Percentiles rank a stretch among this genome's conserved stretches.
Conservation (phyloP, 2,797 vertebrate species). For the Merluccius polli region DNA sequence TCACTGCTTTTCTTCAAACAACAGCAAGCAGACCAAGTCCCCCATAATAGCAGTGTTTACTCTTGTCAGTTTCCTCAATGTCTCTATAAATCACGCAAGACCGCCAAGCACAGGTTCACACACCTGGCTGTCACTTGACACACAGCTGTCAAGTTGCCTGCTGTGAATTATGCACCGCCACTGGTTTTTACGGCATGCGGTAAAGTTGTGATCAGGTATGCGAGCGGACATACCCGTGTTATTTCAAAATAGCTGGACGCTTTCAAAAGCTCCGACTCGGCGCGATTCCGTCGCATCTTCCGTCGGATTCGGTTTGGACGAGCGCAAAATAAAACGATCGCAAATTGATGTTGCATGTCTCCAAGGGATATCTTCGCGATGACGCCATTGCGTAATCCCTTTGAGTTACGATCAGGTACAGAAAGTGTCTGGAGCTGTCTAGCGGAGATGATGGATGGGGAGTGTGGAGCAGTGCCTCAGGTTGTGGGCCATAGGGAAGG, state of each 20-base stretch:
- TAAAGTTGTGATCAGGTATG: conserved; percentile 43
- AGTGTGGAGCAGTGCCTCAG: not conserved
- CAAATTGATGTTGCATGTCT: not conserved
- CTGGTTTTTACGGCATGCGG: conserved; percentile 33
- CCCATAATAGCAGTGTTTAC: not conserved
- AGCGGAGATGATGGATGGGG: conserved; percentile 6
- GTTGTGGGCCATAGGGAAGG: not conserved
- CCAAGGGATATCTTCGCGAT: no score
- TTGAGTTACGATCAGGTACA: not conserved
- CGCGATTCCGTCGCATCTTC: not conserved
- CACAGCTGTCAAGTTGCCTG: conserved; percentile 49
- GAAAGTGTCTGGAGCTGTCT: conserved; percentile 3
- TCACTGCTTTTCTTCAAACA: not conserved
- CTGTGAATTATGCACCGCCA: conserved; percentile 45
- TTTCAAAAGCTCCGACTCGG: not conserved
- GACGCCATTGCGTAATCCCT: not conserved
- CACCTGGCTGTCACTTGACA: conserved; percentile 64
- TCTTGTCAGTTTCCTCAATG: not conserved
- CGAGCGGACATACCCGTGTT: conserved; percentile 7
- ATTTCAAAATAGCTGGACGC: conserved; percentile 23
- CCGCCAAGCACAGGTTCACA: conserved; percentile 22
- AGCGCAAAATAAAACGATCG: not conserved
- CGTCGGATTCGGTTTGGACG: not conserved
- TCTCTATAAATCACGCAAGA: conserved; percentile 14
- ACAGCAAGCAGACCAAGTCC: not conserved